phyloP scores from a whole-genome alignment of 2,797 vertebrate genomes.

The Delichon dasypus region DNA sequence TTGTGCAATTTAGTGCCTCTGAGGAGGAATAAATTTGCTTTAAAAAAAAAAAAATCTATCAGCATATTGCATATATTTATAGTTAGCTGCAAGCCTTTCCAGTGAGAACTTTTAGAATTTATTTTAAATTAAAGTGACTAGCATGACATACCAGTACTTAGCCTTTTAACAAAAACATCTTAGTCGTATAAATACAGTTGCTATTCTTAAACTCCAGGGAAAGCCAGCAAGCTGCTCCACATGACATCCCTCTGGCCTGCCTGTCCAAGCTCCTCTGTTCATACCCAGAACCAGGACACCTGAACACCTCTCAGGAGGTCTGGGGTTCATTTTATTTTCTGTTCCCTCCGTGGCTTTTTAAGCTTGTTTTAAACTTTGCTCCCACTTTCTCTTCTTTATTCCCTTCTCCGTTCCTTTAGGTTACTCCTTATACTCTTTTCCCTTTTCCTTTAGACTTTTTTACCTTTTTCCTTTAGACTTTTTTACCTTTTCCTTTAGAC shows the following conservation, averaged over 20 bases:
- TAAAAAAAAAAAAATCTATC: constrained; percentile 11
- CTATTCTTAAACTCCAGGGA: constrained; percentile 68
- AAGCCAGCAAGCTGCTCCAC: constrained; percentile 47
- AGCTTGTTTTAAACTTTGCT: too few species aligned
- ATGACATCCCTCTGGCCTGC: not conserved
- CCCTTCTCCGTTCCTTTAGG: not conserved
- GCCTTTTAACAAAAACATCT: constrained; percentile 65
- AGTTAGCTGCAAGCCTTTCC: constrained; percentile 62
- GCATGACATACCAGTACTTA: constrained; percentile 61
- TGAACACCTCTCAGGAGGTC: not conserved
- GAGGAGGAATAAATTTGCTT: constrained; percentile 50
- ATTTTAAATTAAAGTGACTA: constrained; percentile 69
- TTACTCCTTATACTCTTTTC: not conserved
- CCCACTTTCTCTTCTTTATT: not conserved
- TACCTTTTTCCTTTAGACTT: not conserved
- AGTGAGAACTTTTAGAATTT: constrained; percentile 62
- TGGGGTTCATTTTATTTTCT: not conserved
- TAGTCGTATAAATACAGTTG: constrained; percentile 52
- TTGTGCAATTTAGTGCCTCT: constrained; percentile 6
- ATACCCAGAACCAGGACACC: not conserved
- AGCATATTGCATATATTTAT: constrained; percentile 60
- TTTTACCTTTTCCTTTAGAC: not conserved
- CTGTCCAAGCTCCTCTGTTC: not conserved
- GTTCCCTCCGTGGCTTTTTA: too few species aligned
- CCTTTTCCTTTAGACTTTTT: not conserved